Base-by-base conservation (phyloP, 2,113 vertebrate species). In the Ibidorhyncha struthersii region DNA sequence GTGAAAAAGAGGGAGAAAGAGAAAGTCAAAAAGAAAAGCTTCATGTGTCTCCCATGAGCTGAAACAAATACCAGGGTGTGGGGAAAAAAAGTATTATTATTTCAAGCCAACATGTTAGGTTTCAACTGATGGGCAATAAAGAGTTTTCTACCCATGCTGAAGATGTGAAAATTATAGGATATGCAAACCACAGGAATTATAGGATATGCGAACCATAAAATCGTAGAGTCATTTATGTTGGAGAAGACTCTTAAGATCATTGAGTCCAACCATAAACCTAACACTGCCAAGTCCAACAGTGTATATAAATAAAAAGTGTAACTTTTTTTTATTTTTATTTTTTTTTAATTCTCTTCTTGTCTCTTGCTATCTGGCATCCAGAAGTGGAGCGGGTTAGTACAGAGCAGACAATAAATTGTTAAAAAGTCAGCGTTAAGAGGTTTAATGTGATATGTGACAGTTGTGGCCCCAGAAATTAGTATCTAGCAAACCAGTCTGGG, bases 251-350 rank as follows among this genome's bases (percentile, higher is more conserved):
- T 78, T 53, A 6, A 29, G 2, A 16, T 59, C 40, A 14, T 26
- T 1, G 9, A 74, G 14, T 74, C 27, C 16, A 61, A 9, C 19
- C 1, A 2, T 20, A 32, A 85, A 47, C 1, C 11, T 30, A 6
- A 29, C 43, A 20, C 62, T 58, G 45, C 15, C 30, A 71, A 53
- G 27, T 43, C 21, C 41, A 49, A 9, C 30, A 58, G 14, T 11
- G 9, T 3, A 12, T 9, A n/a, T 7, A 78, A 52, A 74, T 12
- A 82, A 52, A 53, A 59, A 14, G 6, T 21, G 5, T 6, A 55
- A 43, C 6, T 29, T 2, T 34, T 53, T 29, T 27, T 3, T 19
- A 45, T n/a, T 4, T 2, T 49, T n/a, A n/a, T n/a, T n/a, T 55
- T 18, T 36, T 71, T 67, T 13, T 2, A 65, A 17, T 55, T 59